Percentiles rank a stretch among this genome's conserved stretches.
Conservation (phyloP, 2,888 invertebrate genomes). For the Lacanobia oleracea region DNA sequence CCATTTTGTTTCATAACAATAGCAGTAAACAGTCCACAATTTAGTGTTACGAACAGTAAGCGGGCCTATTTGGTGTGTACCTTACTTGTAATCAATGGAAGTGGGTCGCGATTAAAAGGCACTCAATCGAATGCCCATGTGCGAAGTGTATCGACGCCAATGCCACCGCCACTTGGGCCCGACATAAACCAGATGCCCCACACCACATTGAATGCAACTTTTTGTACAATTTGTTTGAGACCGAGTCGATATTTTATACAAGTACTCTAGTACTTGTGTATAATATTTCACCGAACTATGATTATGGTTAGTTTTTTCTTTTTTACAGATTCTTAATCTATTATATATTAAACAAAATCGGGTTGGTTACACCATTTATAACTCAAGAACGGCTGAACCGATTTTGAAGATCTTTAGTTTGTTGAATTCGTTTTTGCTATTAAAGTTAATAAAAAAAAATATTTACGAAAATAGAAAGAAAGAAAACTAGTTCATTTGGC, state of each 20-base stretch:
- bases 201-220: slow-evolving; percentile 69
- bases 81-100: slow-evolving; percentile 75
- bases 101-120: slow-evolving; percentile 80
- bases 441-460: too few species aligned
- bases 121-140: slow-evolving; percentile 81
- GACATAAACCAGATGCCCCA: slow-evolving; percentile 81
- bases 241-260: slow-evolving; percentile 44
- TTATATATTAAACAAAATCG: too few species aligned
- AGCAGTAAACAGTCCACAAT: slow-evolving; percentile 49
- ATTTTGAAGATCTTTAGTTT: too few species aligned
- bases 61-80: slow-evolving; percentile 54
- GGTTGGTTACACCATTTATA: too few species aligned
- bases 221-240: slow-evolving; percentile 68
- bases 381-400: too few species aligned
- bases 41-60: slow-evolving; percentile 39
- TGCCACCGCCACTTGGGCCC: slow-evolving; percentile 73
- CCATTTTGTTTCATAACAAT: slow-evolving; percentile 48
- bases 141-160: slow-evolving; percentile 75
- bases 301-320: too few species aligned
- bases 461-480: too few species aligned
- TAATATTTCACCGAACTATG: too few species aligned
- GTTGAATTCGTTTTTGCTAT: too few species aligned
- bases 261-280: too few species aligned
- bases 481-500: too few species aligned
- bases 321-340: too few species aligned